Conservation (phyloP, 2,797 vertebrate species). For the Tachyglossus aculeatus region DNA sequence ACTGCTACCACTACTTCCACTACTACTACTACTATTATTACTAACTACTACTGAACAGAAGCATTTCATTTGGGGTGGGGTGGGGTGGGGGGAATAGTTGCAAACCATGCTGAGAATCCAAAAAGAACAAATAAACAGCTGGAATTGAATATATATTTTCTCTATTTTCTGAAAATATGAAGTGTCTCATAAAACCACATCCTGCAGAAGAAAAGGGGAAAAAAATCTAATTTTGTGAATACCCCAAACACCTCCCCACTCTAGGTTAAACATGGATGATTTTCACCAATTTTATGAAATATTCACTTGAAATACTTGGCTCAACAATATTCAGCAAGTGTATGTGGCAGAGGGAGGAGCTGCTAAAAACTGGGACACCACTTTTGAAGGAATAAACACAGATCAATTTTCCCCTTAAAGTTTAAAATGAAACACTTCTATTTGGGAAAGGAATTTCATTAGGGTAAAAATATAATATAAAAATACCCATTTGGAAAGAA, state of each 20-base stretch:
- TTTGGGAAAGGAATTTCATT: slow-evolving; percentile 73
- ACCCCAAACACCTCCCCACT: neutral
- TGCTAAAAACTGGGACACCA: neutral
- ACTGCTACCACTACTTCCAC: too few relatives aligned
- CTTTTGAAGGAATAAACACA: slow-evolving; percentile 31
- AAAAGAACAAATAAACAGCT: neutral
- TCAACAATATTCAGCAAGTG: neutral
- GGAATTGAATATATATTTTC: neutral
- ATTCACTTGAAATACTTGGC: fast-evolving
- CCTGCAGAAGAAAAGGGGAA: fast-evolving
- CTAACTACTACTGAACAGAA: too few relatives aligned
- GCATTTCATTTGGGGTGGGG: too few relatives aligned
- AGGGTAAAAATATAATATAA: slow-evolving; percentile 69
- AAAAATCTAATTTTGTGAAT: fast-evolving
- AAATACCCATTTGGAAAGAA: slow-evolving; percentile 72
- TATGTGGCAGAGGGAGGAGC: fast-evolving
- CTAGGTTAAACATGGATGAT: fast-evolving
- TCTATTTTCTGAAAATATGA: neutral
- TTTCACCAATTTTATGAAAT: neutral
- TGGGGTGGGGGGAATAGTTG: too few relatives aligned
- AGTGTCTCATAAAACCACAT: neutral
- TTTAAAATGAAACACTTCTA: slow-evolving; percentile 67
- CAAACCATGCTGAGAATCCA: too few relatives aligned
- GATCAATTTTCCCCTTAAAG: slow-evolving; percentile 59
- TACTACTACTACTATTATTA: too few relatives aligned